Evolutionary conservation across 2,113 vertebrate genomes (phyloP).

Genomic region (Apus apus): DNA sequence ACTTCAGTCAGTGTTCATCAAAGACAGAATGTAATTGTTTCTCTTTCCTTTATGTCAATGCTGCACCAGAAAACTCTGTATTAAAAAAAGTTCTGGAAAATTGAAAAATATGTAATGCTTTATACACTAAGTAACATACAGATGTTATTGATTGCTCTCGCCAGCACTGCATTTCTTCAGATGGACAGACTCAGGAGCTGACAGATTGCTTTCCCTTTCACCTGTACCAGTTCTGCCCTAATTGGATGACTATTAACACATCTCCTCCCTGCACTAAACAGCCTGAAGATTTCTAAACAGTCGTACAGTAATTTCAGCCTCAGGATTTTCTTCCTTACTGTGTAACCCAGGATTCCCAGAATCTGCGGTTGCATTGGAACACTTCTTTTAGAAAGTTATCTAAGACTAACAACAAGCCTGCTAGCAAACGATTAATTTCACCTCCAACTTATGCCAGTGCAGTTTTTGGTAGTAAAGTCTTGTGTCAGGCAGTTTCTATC

Average conservation of each 20-base stretch:
- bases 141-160: not conserved
- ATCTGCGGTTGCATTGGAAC: not conserved
- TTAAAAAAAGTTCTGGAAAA: not conserved
- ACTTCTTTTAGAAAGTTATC: not conserved
- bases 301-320: not conserved
- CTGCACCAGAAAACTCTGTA: conserved; percentile 5
- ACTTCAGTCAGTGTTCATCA: not conserved
- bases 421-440: not conserved
- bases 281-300: not conserved
- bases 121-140: not conserved
- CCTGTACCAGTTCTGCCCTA: not conserved
- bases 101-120: not conserved
- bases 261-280: not conserved
- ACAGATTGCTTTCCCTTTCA: not conserved
- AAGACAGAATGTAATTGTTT: not conserved
- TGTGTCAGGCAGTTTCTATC: not conserved
- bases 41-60: not conserved
- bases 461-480: not conserved
- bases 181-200: not conserved
- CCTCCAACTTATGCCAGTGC: not conserved
- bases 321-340: not conserved
- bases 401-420: not conserved
- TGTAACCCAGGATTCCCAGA: not conserved
- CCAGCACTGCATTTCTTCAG: conserved; percentile 30
- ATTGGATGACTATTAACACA: not conserved